Percentiles rank a stretch among this genome's conserved stretches.
These are phyloP conservation scores for Rhinopithecus roxellana DNA, from an alignment of 2,113 vertebrate genomes.

Conservation along the genomic window DNA sequence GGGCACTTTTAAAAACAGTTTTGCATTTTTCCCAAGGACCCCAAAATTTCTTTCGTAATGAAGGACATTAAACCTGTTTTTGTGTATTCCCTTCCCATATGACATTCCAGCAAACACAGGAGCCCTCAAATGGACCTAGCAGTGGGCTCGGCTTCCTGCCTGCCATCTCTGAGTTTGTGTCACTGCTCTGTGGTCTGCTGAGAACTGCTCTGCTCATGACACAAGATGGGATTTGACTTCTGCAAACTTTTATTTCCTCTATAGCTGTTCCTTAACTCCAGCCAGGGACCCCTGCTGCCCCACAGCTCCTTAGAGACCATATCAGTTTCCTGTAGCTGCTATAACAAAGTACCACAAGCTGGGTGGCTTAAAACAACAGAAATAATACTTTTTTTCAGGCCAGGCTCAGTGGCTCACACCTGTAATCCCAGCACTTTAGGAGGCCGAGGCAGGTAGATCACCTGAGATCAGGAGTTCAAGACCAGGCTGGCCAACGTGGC, in stretches of 20 bases:
- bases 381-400: neutral
- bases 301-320: neutral
- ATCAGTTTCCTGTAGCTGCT: neutral
- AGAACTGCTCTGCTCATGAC: neutral
- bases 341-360: neutral
- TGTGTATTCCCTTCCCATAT: neutral
- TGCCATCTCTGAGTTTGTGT: accelerated
- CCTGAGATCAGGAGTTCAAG: too few relatives aligned
- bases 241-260: neutral
- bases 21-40: neutral
- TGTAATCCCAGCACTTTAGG: too few relatives aligned
- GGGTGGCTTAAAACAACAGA: neutral
- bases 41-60: neutral
- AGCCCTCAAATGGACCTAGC: neutral
- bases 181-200: too few relatives aligned
- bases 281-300: neutral
- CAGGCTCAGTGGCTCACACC: too few relatives aligned
- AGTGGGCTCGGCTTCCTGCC: neutral
- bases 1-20: neutral
- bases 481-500: too few relatives aligned
- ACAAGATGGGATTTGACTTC: accelerated
- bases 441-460: too few relatives aligned
- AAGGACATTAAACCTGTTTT: neutral
- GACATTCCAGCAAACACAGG: neutral
- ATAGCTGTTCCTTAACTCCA: neutral